Conservation (phyloP, 2,797 vertebrate species). For the Muscicapa striata region DNA sequence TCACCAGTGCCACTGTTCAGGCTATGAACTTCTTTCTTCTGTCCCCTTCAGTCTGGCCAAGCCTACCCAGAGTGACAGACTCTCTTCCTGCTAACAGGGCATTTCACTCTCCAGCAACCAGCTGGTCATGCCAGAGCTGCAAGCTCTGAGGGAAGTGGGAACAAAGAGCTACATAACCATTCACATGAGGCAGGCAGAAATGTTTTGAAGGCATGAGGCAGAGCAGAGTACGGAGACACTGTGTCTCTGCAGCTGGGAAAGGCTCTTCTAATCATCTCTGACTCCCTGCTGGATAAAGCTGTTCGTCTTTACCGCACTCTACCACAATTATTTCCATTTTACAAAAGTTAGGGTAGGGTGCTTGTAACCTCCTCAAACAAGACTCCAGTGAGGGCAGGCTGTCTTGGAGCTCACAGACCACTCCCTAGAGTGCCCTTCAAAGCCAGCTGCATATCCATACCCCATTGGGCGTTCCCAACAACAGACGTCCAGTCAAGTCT, state of each 20-base stretch:
- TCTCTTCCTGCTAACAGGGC: neutral
- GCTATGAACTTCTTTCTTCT: neutral
- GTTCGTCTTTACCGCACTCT: neutral
- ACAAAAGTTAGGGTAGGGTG: neutral
- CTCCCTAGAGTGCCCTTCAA: neutral
- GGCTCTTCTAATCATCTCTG: neutral
- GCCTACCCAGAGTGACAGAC: neutral
- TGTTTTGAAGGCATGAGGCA: neutral
- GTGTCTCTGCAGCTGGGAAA: neutral
- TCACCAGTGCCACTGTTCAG: neutral
- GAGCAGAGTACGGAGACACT: neutral
- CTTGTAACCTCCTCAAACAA: conserved; percentile 4
- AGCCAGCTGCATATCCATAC: neutral
- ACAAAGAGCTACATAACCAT: neutral
- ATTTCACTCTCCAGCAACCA: neutral
- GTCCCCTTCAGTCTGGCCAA: neutral
- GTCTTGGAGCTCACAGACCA: neutral
- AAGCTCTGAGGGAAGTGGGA: neutral
- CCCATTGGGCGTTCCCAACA: neutral
- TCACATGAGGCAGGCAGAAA: neutral
- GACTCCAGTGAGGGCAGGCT: neutral
- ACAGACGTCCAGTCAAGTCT: neutral
- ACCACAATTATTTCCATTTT: conserved; percentile 18
- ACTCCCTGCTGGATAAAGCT: conserved; percentile 18
- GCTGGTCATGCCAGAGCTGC: neutral